Percentiles rank a stretch among this genome's conserved stretches.
Conservation (phyloP, 2,888 invertebrate genomes). For the Ametastegia equiseti region DNA sequence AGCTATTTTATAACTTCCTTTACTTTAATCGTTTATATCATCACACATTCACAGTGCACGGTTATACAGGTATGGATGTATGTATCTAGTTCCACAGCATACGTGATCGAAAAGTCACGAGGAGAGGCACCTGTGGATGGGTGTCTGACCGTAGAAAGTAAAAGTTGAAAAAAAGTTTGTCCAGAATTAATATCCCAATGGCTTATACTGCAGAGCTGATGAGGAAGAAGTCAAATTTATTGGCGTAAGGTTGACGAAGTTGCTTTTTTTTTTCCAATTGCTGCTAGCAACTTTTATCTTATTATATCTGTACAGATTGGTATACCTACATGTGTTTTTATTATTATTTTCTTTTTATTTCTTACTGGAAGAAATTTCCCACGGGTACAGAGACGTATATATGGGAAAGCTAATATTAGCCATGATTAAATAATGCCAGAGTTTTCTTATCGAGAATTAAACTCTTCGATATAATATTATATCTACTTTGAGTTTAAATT, state of each 20-base stretch:
- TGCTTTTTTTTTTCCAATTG: neutral
- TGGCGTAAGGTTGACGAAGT: neutral
- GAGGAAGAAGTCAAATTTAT: neutral
- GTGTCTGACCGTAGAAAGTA: neutral
- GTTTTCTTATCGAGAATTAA: neutral
- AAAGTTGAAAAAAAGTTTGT: neutral
- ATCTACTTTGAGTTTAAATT: neutral
- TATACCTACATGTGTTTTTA: too few relatives aligned
- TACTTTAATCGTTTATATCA: neutral
- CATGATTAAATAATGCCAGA: neutral
- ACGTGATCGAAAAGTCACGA: neutral
- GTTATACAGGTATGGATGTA: neutral
- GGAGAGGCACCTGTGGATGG: slow-evolving; percentile 2
- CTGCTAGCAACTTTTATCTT: neutral
- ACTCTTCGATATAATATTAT: neutral
- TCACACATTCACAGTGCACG: neutral
- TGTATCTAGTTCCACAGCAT: neutral
- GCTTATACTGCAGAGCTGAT: neutral
- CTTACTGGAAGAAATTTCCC: neutral
- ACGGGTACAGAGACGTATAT: neutral
- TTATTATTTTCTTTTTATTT: neutral
- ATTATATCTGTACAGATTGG: too few relatives aligned
- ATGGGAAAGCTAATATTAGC: neutral
- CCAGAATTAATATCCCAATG: neutral
- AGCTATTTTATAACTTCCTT: neutral